These are phyloP conservation scores for Gastrophryne carolinensis DNA, from an alignment of 2,797 vertebrate species.

Conservation along the genomic window DNA sequence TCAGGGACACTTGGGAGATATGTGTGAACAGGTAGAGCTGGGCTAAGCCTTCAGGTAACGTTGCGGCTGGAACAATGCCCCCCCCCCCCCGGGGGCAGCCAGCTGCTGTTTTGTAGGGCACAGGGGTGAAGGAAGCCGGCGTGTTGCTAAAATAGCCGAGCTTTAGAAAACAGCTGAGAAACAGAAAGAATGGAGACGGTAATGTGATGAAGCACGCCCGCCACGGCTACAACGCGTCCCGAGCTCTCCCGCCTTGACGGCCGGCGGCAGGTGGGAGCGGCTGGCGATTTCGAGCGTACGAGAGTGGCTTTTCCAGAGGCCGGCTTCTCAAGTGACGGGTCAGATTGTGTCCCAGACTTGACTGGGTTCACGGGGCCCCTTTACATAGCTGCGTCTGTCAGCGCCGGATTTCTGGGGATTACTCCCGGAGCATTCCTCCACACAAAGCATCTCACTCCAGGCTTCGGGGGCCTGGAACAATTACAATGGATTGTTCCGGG, in stretches of 20 bases:
- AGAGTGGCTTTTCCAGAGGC: slow-evolving; percentile 68
- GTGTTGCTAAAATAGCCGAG: slow-evolving; percentile 65
- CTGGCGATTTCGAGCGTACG: slow-evolving; percentile 58
- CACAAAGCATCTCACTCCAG: slow-evolving; percentile 72
- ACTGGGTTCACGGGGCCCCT: slow-evolving; percentile 66
- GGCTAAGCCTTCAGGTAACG: too few species aligned
- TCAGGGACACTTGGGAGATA: too few species aligned
- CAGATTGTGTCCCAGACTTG: slow-evolving; percentile 68
- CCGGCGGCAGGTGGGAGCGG: slow-evolving; percentile 62
- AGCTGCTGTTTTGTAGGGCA: slow-evolving; percentile 68
- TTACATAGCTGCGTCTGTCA: slow-evolving; percentile 80
- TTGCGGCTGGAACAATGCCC: neutral
- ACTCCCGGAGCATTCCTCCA: slow-evolving; percentile 72
- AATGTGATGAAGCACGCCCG: slow-evolving; percentile 64
- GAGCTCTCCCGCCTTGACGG: slow-evolving; percentile 49
- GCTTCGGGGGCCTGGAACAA: slow-evolving; percentile 59
- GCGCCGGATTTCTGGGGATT: slow-evolving; percentile 72
- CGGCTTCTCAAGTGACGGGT: slow-evolving; percentile 66
- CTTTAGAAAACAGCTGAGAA: slow-evolving; percentile 70
- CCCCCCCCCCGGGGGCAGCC: neutral
- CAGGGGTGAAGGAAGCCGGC: slow-evolving; percentile 58
- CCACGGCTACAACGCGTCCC: slow-evolving; percentile 39
- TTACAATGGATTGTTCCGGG: slow-evolving; percentile 62
- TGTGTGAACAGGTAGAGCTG: too few species aligned
- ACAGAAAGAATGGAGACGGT: slow-evolving; percentile 61